These are phyloP conservation scores for Pantherophis guttatus DNA, from an alignment of 2,113 vertebrate species.

Conservation along the genomic window DNA sequence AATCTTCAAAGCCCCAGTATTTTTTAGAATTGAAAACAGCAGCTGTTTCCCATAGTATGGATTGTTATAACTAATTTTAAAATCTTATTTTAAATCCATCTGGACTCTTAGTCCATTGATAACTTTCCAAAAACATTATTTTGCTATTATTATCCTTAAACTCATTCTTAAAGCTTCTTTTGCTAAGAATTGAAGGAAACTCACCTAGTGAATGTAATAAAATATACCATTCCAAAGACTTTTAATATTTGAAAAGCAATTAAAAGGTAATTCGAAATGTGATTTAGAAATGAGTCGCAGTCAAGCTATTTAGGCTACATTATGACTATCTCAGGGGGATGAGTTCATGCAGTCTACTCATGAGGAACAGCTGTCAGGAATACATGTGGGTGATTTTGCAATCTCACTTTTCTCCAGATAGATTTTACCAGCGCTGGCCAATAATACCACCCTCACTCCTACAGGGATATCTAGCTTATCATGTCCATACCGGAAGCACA, in stretches of 20 bases:
- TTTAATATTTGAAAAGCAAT: background rate
- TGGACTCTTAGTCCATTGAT: background rate
- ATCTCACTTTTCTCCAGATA: background rate
- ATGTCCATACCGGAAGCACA: background rate
- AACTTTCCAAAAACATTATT: background rate
- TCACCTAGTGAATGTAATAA: background rate
- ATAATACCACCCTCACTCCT: background rate
- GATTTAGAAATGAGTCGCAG: background rate
- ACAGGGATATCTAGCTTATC: background rate
- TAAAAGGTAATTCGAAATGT: background rate
- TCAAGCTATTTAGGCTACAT: background rate
- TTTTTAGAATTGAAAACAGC: background rate
- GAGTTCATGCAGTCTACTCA: background rate
- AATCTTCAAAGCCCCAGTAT: background rate
- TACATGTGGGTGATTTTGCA: background rate
- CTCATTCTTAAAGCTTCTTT: background rate
- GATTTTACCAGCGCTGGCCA: background rate
- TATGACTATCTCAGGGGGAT: background rate
- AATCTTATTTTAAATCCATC: background rate
- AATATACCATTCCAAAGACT: background rate
- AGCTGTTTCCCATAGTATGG: background rate
- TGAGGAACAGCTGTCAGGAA: background rate
- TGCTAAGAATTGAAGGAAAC: background rate
- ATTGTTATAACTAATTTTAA: background rate
- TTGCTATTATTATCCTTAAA: background rate